Evolutionary conservation across 2,113 vertebrate genomes (phyloP), one percentile per base, ranked within the genome.

Genomic region (Ictalurus punctatus): DNA sequence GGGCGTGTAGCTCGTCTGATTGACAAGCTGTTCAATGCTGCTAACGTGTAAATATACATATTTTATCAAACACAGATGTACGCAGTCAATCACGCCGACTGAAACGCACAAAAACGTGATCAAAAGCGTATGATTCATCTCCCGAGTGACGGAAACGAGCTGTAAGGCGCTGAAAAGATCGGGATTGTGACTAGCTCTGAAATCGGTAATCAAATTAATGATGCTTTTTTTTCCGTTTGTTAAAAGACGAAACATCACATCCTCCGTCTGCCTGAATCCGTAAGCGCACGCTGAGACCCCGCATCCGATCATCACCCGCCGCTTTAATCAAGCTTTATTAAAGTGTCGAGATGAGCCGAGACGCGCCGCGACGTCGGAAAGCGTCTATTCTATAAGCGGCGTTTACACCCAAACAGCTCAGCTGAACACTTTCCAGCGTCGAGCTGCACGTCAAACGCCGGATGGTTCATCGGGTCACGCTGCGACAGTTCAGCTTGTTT

Each of bases 1-100:
- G 44, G 67, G 52, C 67, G 67, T 84, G n/a, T 16, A 25, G 86
- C 8, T 65, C 40, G 73, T 90, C 48, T 92, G 87, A 91, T 54
- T 90, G 89, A 90, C 86, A 88, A 81, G 86, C 87, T 69, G 86
- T 79, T 52, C 73, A 88, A 90, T 86, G 23, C 86, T 86, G 61
- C 74, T 82, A 59, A 85, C 69, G 87, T 86, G 88, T 85, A 90
- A 90, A 90, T 89, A 90, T 58, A 87, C 25, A 34, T 61, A 79
- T 83, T 83, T 61, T 83, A 83, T 83, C 59, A 40, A 76, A 89
- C 74, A 61, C 87, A 21, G 84, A 84, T 87, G 59, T 65, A 87
- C 40, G 78, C 76, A 82, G 76, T 81, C 78, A 67, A 81, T 87
- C 78, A 87, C 6, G 48, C 63, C 40, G 78, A 6, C 40, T 52